Base-by-base conservation (phyloP, 2,888 invertebrate genomes). In the Drosophila paramelanica region DNA sequence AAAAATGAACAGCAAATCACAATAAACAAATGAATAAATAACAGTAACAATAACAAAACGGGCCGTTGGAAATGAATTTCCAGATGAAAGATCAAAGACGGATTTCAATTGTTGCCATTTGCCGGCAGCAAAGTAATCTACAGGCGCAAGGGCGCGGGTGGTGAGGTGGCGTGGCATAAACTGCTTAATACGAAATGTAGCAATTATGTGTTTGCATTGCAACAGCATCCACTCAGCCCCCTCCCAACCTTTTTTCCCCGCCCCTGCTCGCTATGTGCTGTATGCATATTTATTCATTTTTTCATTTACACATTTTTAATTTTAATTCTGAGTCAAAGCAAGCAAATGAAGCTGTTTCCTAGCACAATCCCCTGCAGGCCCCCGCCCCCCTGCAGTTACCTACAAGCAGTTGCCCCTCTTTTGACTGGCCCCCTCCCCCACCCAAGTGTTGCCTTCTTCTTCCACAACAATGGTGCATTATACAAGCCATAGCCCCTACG, bases 21-120 rank as follows among this genome's bases (percentile, higher is more conserved):
- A 65, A 14, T 14, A 62, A 49, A 49, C 13, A 52, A 43, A 43
- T 6, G 10, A 49, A 17, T 52, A 1, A 36, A 38, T 14, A 27
- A 27, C 13, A 17, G 17, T 4, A 60, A 41, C 25, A 61, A n/a
- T 8, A 62, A 72, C 39, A 14, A 47, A 43, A 55, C 20, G 65
- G 64, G 67, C 65, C 73, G 72, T 57, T 67, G 67, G 62, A 79
- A 88, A 89, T 87, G 70, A 85, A 81, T 85, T 88, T 85, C 88
- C 88, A 88, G 74, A 70, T 73, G 89, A 85, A 79, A 89, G 84
- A 85, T 89, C 84, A 85, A 85, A 85, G 84, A 78, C 62, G 41
- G 49, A 61, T 87, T 83, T 70, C 87, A 88, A 88, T 88, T 89
- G 89, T 88, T 89, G 88, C 79, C 88, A 84, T 85, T 89, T 84